Percentiles rank a stretch among this genome's conserved stretches.
phyloP scores from a whole-genome alignment of 2,113 vertebrate genomes.

The Mungos mungo region DNA sequence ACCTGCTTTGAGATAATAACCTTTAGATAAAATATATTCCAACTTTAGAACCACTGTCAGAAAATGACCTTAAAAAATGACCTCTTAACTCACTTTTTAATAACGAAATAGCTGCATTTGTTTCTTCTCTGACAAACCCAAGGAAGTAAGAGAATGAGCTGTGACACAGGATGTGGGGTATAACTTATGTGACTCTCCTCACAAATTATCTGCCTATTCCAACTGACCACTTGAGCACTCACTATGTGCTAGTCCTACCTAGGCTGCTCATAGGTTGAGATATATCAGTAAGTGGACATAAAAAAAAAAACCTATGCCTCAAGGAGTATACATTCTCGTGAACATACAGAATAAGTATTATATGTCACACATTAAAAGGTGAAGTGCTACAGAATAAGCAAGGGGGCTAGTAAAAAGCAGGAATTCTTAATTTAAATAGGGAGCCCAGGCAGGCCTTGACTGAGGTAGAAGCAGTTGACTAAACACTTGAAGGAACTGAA shows the following conservation, averaged over 20 bases:
- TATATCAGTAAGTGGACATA: not conserved
- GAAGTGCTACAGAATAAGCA: not conserved
- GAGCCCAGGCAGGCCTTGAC: not conserved
- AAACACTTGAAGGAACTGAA: not conserved
- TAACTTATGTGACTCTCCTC: not conserved
- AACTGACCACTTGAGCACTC: not conserved
- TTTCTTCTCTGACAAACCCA: not conserved
- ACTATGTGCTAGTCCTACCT: accelerated
- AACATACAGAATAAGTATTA: not conserved
- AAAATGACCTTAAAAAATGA: not conserved
- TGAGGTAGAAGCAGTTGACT: not conserved
- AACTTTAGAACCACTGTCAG: not conserved
- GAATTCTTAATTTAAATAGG: not conserved
- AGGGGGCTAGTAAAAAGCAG: not conserved
- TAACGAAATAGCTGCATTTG: not conserved
- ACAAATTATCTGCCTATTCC: not conserved
- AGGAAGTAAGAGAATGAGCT: not conserved
- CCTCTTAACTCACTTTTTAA: not conserved
- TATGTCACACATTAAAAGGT: not conserved
- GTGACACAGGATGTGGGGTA: not conserved
- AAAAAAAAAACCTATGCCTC: not conserved
- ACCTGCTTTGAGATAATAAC: slow-evolving; percentile 44
- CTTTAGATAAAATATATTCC: not conserved
- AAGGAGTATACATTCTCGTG: accelerated
- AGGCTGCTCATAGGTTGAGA: not conserved